Conservation (phyloP, 2,797 vertebrate species). For the Acomys russatus region DNA sequence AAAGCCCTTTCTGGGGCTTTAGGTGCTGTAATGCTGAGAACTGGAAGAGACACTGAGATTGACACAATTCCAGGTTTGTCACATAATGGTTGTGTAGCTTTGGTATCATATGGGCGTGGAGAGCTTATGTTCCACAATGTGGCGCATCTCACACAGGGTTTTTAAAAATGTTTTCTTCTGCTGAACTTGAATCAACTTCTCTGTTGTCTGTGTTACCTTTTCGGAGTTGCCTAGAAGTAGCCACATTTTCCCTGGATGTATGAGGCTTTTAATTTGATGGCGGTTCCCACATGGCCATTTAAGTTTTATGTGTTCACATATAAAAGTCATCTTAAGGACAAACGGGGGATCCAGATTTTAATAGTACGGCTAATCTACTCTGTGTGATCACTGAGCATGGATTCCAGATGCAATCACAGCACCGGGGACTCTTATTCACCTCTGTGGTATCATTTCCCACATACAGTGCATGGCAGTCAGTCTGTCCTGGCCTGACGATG, state of each 20-base stretch:
- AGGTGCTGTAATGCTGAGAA: background rate
- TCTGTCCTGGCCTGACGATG: background rate
- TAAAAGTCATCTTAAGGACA: conserved; percentile 14
- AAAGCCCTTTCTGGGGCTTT: background rate
- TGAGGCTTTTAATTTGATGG: conserved; percentile 15
- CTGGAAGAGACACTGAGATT: background rate
- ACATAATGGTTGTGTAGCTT: background rate
- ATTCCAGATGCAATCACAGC: background rate
- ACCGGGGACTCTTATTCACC: background rate
- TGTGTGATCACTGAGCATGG: background rate
- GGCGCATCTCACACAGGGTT: background rate
- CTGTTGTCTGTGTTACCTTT: background rate
- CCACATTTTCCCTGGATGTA: background rate
- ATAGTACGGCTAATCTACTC: background rate
- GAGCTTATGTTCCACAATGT: background rate
- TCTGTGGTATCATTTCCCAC: background rate
- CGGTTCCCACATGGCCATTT: background rate
- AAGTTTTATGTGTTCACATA: background rate
- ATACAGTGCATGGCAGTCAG: background rate
- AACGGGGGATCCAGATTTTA: background rate
- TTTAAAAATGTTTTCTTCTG: background rate
- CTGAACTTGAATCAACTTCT: background rate
- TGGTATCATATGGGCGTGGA: background rate
- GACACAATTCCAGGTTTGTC: background rate
- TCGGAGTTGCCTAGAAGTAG: background rate